Conservation (phyloP, 2,113 vertebrate genomes). For the rabbit (Oryctolagus cuniculus) region DNA sequence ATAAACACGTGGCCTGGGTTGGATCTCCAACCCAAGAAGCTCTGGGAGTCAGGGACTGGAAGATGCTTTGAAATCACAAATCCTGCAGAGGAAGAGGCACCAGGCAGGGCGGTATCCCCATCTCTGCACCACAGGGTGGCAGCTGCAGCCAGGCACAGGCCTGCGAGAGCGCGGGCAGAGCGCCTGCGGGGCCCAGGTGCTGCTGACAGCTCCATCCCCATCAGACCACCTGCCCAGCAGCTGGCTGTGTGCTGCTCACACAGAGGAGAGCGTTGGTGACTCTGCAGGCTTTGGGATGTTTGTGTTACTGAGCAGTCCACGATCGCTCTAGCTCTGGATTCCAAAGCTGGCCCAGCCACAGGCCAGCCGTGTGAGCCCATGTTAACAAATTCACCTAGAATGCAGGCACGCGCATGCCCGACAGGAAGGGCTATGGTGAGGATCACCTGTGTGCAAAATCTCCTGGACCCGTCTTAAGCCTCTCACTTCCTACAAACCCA, state of each 20-base stretch:
- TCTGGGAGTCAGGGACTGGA: neutral
- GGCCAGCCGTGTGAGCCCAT: neutral
- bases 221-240: neutral
- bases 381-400: neutral
- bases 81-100: neutral
- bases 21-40: constrained; percentile 36
- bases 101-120: neutral
- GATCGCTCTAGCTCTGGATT: neutral
- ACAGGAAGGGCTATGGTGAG: neutral
- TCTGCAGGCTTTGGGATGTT: neutral
- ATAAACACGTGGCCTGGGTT: neutral
- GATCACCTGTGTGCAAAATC: neutral
- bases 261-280: neutral
- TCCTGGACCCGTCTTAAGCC: neutral
- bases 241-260: neutral
- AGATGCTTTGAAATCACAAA: neutral
- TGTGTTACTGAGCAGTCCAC: neutral
- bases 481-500: neutral
- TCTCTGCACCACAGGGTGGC: neutral
- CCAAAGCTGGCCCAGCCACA: constrained; percentile 24
- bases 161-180: neutral
- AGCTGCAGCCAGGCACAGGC: neutral
- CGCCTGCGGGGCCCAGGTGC: neutral
- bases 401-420: neutral
- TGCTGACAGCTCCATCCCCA: neutral